A percentile compares a stretch with the other conserved stretches of the same genome.
These are phyloP conservation scores for Phylloscopus trochiloides DNA, from an alignment of 2,113 vertebrate genomes.

Conservation along the genomic window DNA sequence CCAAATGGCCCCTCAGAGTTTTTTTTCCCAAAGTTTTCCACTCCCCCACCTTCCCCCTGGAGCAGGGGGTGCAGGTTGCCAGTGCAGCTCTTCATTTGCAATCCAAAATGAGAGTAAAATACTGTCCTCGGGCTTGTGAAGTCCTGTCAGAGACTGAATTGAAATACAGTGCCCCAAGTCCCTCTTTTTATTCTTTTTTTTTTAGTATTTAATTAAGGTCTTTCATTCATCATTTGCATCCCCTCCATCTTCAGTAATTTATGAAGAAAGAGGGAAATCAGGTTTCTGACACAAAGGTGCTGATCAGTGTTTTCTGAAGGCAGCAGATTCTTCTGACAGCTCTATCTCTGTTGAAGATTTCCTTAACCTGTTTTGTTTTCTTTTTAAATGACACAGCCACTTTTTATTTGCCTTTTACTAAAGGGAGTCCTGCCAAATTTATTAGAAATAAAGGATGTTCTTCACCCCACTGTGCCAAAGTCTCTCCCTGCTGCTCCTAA, in stretches of 20 bases:
- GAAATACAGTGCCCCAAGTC: conserved; percentile 10
- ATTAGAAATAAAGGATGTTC: background rate
- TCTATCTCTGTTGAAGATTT: background rate
- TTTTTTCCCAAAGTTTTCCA: background rate
- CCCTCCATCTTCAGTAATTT: background rate
- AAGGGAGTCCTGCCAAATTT: background rate
- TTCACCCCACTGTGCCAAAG: rapidly evolving
- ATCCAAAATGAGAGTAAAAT: background rate
- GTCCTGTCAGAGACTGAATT: conserved; percentile 9
- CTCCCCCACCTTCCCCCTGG: background rate
- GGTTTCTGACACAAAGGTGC: background rate
- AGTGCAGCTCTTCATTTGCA: background rate
- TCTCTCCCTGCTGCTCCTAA: background rate
- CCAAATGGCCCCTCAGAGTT: background rate
- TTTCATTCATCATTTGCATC: conserved; percentile 31
- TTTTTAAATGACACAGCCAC: background rate
- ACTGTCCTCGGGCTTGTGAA: background rate
- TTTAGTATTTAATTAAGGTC: conserved; percentile 46
- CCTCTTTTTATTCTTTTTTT: background rate
- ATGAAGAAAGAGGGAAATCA: background rate
- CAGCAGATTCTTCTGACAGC: background rate
- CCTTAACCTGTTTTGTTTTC: background rate
- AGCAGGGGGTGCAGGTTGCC: background rate
- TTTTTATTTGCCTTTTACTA: background rate
- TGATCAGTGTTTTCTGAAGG: background rate